These are phyloP conservation scores for Physella acuta DNA, from an alignment of 1,140 invertebrate species.

Conservation along the genomic window DNA sequence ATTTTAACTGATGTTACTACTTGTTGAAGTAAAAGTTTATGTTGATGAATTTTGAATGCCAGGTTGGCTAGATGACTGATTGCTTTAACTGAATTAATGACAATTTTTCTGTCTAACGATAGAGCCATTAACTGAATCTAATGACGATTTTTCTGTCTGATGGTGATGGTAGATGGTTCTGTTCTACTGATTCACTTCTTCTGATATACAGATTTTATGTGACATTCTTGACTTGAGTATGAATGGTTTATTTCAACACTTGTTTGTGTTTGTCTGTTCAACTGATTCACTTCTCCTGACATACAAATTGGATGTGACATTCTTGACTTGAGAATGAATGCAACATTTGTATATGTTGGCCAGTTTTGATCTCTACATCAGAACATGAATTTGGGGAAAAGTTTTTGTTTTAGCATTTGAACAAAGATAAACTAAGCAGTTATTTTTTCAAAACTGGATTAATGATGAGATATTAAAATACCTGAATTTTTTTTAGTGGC, in stretches of 20 bases:
- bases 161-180: neutral
- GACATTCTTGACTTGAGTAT: neutral
- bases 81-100: slow-evolving; percentile 27
- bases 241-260: neutral
- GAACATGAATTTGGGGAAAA: too few species aligned
- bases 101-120: neutral
- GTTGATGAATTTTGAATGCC: neutral
- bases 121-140: neutral
- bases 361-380: neutral
- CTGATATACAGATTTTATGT: neutral
- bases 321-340: neutral
- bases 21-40: neutral
- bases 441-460: too few species aligned
- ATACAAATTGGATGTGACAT: neutral
- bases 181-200: neutral
- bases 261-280: neutral
- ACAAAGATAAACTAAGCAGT: too few species aligned
- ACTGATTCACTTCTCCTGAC: neutral
- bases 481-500: too few species aligned
- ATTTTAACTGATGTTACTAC: neutral
- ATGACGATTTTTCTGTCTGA: slow-evolving; percentile 7
- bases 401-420: too few species aligned
- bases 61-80: neutral
- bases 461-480: too few species aligned
- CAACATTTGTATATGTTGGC: neutral